These are phyloP conservation scores for Xylophagus ater DNA, from an alignment of 2,888 invertebrate genomes.

Conservation along the genomic window DNA sequence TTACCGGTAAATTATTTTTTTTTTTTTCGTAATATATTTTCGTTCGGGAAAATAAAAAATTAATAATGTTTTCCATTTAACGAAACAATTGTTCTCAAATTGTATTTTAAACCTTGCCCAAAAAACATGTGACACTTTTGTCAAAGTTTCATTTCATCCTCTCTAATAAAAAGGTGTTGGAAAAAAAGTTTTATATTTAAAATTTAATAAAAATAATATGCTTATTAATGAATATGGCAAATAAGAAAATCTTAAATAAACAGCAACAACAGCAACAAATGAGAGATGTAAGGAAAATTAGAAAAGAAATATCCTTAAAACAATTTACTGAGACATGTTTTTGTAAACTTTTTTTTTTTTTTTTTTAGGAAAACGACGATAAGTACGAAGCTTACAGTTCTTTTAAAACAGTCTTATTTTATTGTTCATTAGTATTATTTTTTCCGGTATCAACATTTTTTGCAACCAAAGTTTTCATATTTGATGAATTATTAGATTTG, in stretches of 20 bases:
- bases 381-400: conserved; percentile 63
- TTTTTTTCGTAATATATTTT: too few species aligned
- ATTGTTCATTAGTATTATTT: conserved; percentile 63
- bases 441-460: conserved; percentile 69
- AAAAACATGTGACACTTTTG: conserved; percentile 4
- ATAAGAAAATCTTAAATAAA: conserved; percentile 12
- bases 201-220: too few species aligned
- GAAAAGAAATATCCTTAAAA: neutral
- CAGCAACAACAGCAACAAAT: conserved; percentile 5
- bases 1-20: too few species aligned
- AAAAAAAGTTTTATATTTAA: too few species aligned
- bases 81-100: too few species aligned
- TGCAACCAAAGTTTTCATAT: conserved; percentile 52
- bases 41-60: too few species aligned
- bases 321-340: neutral
- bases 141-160: too few species aligned
- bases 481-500: conserved; percentile 52
- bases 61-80: too few species aligned
- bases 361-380: conserved; percentile 36
- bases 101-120: too few species aligned
- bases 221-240: conserved; percentile 12
- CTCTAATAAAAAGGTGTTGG: too few species aligned
- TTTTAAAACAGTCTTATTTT: conserved; percentile 64
- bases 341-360: conserved; percentile 8
- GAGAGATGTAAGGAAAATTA: conserved; percentile 10